Percentiles rank a stretch among this genome's conserved stretches.
Evolutionary conservation across 2,888 invertebrate species (phyloP).

Genomic region (Baronia brevicornis): DNA sequence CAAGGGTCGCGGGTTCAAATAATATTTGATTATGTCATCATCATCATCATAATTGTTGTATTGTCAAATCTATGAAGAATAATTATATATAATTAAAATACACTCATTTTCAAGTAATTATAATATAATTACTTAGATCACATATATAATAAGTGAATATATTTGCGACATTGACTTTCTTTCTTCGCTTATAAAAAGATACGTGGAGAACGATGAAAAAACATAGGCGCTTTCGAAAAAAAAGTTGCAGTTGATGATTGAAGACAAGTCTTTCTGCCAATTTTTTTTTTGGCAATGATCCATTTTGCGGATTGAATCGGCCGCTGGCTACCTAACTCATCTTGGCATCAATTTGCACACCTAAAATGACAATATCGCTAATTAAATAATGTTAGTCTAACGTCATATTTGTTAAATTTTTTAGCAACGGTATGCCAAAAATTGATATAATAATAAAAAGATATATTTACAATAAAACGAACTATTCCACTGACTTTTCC

Average conservation of each 20-base stretch:
- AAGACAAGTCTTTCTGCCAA: slow-evolving; percentile 62
- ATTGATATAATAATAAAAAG: neutral
- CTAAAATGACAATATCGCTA: slow-evolving; percentile 15
- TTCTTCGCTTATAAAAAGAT: too few species aligned
- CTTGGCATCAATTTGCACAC: slow-evolving; percentile 45
- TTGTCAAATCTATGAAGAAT: too few species aligned
- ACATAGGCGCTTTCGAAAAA: slow-evolving; percentile 19
- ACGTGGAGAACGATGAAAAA: slow-evolving; percentile 8
- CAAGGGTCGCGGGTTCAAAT: too few species aligned
- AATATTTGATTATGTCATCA: too few species aligned
- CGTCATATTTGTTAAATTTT: too few species aligned
- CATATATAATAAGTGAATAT: neutral
- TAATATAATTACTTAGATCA: too few species aligned
- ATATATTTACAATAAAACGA: slow-evolving; percentile 10
- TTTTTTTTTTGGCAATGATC: slow-evolving; percentile 58
- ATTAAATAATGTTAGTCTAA: slow-evolving; percentile 5
- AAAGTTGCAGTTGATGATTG: slow-evolving; percentile 47
- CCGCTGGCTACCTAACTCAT: slow-evolving; percentile 49
- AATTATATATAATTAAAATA: neutral
- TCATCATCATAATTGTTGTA: too few species aligned
- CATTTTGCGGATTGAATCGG: slow-evolving; percentile 57
- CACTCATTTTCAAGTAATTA: too few species aligned
- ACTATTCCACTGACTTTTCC: too few species aligned
- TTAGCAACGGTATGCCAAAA: too few species aligned
- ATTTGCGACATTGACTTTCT: neutral